Conservation (phyloP, 2,888 invertebrate genomes). For the Timandra comae region DNA sequence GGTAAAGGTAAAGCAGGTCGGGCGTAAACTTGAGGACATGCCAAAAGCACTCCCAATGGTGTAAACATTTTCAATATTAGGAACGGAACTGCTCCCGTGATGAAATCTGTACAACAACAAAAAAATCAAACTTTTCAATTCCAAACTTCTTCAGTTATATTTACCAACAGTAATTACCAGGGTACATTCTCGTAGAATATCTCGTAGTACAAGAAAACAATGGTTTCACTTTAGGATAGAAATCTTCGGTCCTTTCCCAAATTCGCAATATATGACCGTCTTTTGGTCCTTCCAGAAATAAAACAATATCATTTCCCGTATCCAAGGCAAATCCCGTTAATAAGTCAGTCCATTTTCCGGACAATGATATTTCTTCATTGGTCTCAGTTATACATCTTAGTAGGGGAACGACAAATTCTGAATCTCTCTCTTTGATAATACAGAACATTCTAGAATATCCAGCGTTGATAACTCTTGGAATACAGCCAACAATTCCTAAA, state of each 20-base stretch:
- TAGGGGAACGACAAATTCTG: constrained; percentile 29
- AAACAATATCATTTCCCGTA: constrained; percentile 39
- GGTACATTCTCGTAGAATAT: constrained; percentile 47
- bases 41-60: constrained; percentile 44
- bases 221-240: constrained; percentile 38
- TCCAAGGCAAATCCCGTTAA: constrained; percentile 61
- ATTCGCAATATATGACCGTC: constrained; percentile 47
- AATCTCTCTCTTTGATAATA: constrained; percentile 30
- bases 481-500: constrained; percentile 57
- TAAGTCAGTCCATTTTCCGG: constrained; percentile 24
- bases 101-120: constrained; percentile 25
- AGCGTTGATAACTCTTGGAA: constrained; percentile 23
- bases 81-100: constrained; percentile 41
- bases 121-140: neutral
- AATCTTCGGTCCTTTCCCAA: constrained; percentile 51
- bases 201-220: constrained; percentile 46
- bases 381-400: constrained; percentile 37
- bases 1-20: constrained; percentile 56
- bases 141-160: neutral
- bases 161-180: constrained; percentile 14
- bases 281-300: constrained; percentile 54
- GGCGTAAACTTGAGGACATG: constrained; percentile 53
- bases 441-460: constrained; percentile 52
- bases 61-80: constrained; percentile 52
- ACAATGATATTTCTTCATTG: constrained; percentile 32